These are phyloP conservation scores for Myotis daubentonii DNA, from an alignment of 2,797 vertebrate species.

Conservation along the genomic window DNA sequence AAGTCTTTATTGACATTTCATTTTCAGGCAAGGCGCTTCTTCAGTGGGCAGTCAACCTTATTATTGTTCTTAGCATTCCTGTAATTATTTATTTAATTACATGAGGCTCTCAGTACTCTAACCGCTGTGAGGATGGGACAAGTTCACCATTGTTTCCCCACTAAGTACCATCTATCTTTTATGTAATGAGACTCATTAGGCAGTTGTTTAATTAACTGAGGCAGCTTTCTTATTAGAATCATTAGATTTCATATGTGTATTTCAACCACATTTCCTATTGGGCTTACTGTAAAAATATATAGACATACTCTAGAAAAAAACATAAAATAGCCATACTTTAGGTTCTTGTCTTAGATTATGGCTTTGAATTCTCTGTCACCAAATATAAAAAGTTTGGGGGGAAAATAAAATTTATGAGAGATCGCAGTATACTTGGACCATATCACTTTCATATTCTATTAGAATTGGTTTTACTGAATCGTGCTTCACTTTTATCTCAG, in stretches of 20 bases:
- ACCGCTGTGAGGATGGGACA: background rate
- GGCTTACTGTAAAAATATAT: constrained; percentile 44
- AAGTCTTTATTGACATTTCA: constrained; percentile 14
- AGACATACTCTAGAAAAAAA: constrained; percentile 11
- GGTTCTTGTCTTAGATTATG: constrained; percentile 40
- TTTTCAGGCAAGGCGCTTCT: constrained; percentile 19
- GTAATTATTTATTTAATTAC: constrained; percentile 41
- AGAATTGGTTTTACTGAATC: constrained; percentile 23
- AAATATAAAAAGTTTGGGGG: constrained; percentile 32
- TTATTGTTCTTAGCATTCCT: background rate
- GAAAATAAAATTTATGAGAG: constrained; percentile 50
- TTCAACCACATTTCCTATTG: constrained; percentile 15
- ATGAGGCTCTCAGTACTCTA: background rate
- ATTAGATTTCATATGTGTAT: constrained; percentile 37
- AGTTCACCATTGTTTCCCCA: background rate
- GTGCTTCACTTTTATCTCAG: background rate
- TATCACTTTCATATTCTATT: constrained; percentile 27
- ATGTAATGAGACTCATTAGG: background rate
- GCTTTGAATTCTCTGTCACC: constrained; percentile 44
- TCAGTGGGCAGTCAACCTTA: background rate
- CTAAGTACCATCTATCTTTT: constrained; percentile 38
- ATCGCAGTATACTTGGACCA: background rate
- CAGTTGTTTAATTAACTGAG: constrained; percentile 51
- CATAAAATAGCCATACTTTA: background rate
- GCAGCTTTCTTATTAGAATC: constrained; percentile 51